These are phyloP conservation scores for Capitella teleta DNA, from an alignment of 1,140 invertebrate genomes.

Conservation along the genomic window DNA sequence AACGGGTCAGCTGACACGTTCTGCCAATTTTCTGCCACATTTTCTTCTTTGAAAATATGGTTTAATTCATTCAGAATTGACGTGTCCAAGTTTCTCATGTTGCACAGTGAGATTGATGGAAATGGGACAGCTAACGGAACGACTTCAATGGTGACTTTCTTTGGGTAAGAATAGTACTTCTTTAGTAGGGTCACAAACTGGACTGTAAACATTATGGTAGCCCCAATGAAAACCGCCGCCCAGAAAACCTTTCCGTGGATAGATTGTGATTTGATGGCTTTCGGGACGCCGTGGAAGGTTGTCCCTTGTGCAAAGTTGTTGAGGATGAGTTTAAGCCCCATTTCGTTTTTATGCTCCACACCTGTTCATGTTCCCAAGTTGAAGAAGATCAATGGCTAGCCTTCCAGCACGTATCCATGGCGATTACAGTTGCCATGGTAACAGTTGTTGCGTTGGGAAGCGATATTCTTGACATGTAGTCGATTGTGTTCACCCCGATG, in stretches of 20 bases:
- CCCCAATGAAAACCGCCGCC: background rate
- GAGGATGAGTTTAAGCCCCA: too few species aligned
- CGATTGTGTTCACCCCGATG: too few species aligned
- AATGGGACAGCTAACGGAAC: conserved; percentile 3
- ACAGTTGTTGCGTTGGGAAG: too few species aligned
- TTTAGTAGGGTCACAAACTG: background rate
- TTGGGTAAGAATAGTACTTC: conserved; percentile 9
- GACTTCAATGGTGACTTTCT: conserved; percentile 9
- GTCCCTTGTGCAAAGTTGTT: background rate
- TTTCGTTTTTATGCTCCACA: too few species aligned
- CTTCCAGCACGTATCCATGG: too few species aligned
- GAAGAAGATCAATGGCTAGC: too few species aligned
- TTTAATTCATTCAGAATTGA: conserved; percentile 8
- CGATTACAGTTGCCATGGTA: too few species aligned
- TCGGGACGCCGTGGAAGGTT: conserved; percentile 5
- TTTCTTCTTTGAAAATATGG: conserved; percentile 4
- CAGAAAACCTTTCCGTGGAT: conserved; percentile 1
- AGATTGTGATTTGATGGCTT: background rate
- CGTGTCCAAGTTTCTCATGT: conserved; percentile 11
- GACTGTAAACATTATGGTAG: background rate
- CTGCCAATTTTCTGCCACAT: background rate
- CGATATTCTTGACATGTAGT: too few species aligned
- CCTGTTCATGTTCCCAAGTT: too few species aligned
- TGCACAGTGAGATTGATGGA: conserved; percentile 7
- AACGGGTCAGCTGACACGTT: conserved; percentile 4